Percentiles rank a stretch among this genome's conserved stretches.
Conservation (phyloP, 2,113 vertebrate species). For the Nesospiza acunhae region DNA sequence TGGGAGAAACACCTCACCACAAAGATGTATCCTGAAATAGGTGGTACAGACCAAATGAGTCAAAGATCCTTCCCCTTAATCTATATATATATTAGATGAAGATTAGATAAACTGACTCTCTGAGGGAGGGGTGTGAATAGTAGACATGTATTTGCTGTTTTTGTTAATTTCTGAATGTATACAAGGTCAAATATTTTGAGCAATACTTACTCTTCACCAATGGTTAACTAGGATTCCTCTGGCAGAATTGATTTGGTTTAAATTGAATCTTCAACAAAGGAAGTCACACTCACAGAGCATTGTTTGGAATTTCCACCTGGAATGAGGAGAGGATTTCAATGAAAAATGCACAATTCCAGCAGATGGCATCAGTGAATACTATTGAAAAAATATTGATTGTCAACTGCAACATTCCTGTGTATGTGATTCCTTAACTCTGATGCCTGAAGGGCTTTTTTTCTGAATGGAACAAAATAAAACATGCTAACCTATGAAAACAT, state of each 20-base stretch:
- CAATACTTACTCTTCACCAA: neutral
- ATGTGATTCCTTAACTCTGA: constrained; percentile 73
- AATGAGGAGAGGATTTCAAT: constrained; percentile 79
- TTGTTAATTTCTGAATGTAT: neutral
- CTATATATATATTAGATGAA: neutral
- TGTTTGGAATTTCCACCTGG: constrained; percentile 78
- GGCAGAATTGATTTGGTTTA: neutral
- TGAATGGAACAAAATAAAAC: constrained; percentile 82
- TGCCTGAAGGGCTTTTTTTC: constrained; percentile 74
- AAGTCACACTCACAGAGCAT: neutral
- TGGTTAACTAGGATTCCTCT: neutral
- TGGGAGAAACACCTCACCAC: neutral
- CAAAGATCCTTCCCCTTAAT: neutral
- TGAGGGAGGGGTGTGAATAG: neutral
- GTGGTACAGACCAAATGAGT: neutral
- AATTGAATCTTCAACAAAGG: neutral
- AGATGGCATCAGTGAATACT: constrained; percentile 90
- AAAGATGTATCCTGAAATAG: neutral
- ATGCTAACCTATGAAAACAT: constrained; percentile 77
- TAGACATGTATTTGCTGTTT: neutral
- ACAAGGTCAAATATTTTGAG: neutral
- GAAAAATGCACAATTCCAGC: constrained; percentile 87
- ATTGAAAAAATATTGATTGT: constrained; percentile 75
- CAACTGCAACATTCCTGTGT: constrained; percentile 74
- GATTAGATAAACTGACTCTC: neutral